These are phyloP conservation scores for Crocallis elinguaria DNA, from an alignment of 2,888 invertebrate species.

Conservation along the genomic window DNA sequence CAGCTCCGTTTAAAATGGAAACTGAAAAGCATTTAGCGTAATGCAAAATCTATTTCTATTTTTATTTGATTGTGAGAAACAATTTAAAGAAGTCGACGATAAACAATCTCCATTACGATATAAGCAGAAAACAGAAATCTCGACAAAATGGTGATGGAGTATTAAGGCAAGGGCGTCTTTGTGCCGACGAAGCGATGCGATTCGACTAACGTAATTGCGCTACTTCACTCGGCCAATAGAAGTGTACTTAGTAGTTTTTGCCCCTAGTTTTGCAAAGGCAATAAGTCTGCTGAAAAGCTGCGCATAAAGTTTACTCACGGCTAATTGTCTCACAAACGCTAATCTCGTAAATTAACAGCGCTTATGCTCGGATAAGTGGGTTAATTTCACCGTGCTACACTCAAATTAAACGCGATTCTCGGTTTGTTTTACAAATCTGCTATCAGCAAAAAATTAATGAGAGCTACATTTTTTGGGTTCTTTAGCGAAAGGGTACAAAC, in stretches of 20 bases:
- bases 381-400: slow-evolving; percentile 42
- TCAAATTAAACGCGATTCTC: slow-evolving; percentile 45
- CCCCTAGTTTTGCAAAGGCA: slow-evolving; percentile 42
- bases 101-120: slow-evolving; percentile 42
- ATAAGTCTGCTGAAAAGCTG: slow-evolving; percentile 47
- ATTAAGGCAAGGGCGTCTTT: slow-evolving; percentile 48
- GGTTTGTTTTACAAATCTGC: slow-evolving; percentile 33
- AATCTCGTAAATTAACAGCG: slow-evolving; percentile 58
- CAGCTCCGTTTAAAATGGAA: slow-evolving; percentile 10
- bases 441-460: slow-evolving; percentile 23
- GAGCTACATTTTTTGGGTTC: background rate
- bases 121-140: slow-evolving; percentile 45
- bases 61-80: background rate
- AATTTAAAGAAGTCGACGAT: too few relatives aligned
- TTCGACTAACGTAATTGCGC: slow-evolving; percentile 50
- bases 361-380: slow-evolving; percentile 50
- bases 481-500: background rate
- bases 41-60: slow-evolving; percentile 4
- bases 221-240: slow-evolving; percentile 47
- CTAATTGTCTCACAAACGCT: slow-evolving; percentile 55
- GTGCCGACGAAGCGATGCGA: slow-evolving; percentile 35
- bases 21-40: background rate
- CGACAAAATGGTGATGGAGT: slow-evolving; percentile 49
- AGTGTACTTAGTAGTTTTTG: slow-evolving; percentile 48
- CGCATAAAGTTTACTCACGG: slow-evolving; percentile 56